Evolutionary conservation across 1,140 invertebrate species (phyloP), one percentile per base, ranked within the genome.

Genomic region (Ceratosolen solmsi): DNA sequence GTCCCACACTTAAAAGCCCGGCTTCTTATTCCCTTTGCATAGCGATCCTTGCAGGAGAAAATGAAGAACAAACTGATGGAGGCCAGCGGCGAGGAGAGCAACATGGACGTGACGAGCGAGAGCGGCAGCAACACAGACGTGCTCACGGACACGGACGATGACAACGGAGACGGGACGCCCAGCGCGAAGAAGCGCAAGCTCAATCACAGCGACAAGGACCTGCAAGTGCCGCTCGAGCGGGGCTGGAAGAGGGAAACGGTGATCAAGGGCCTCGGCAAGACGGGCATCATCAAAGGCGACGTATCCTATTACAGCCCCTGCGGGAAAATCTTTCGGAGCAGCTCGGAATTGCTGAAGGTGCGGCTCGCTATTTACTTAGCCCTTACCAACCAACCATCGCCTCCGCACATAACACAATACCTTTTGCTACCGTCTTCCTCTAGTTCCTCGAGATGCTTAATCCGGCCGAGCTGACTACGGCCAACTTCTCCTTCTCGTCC

Each of bases 401-500:
- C 51, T 15, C 51, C 20, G 13, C 11, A 11, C 51, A 15, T 22
- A 5, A 3, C 51, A n/a, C 51, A 22, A 11, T 54, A 54, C 11
- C 20, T 22, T 15, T 1, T n/a, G 25, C 17, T 20, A 63, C 25
- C 58, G 51, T 63, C n/a, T 3, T 58, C 54, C 2, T 63, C 22
- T 90, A 97, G 95, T 96, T 96, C 88, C 90, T 97, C 85, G 96
- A 97, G 84, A 93, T 95, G 88, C 95, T 96, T 89, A 95, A 94
- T 80, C 94, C 92, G 30, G 91, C 93, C 11, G 96, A 97, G 83
- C 91, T 99, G 63, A 95, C 94, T 0, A 93, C 95, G 30, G 96
- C 97, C 33, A 96, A 98, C 90, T 99, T 99, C 90, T 98, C 96
- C 54, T 99, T 98, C 90, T 97, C 96, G 72, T 95, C 97, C 46